Evolutionary conservation across 2,888 invertebrate genomes (phyloP).

Genomic region (Brenthis daphne): DNA sequence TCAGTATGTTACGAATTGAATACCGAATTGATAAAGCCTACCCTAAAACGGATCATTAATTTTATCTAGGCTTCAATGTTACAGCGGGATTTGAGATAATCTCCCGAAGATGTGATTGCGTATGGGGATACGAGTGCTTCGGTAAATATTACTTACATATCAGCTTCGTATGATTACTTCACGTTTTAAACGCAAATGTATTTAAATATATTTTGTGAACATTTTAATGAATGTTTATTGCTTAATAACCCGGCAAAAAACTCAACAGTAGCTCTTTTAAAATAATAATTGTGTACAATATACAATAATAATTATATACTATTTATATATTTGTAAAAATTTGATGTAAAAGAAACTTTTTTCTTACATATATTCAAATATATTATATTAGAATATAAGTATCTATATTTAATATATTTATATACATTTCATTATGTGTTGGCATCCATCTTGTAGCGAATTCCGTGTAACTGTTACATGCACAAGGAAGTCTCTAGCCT

Average conservation of each 20-base stretch:
- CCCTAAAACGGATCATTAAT: slow-evolving; percentile 42
- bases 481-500: slow-evolving; percentile 23
- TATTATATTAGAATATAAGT: no score
- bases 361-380: background rate
- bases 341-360: background rate
- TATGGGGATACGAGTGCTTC: slow-evolving; percentile 14
- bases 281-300: no score
- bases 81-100: slow-evolving; percentile 34
- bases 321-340: no score
- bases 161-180: slow-evolving; percentile 3
- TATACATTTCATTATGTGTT: background rate
- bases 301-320: no score
- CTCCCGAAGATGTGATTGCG: slow-evolving; percentile 26
- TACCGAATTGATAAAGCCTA: slow-evolving; percentile 40
- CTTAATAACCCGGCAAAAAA: no score
- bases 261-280: no score
- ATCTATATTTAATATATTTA: no score
- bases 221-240: no score
- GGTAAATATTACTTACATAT: slow-evolving; percentile 18
- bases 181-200: background rate
- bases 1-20: slow-evolving; percentile 40
- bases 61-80: slow-evolving; percentile 41
- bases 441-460: background rate
- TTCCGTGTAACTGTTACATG: slow-evolving; percentile 19
- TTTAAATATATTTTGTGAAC: background rate